Conservation (phyloP, 2,797 vertebrate species). For the Myotis vivesi region DNA sequence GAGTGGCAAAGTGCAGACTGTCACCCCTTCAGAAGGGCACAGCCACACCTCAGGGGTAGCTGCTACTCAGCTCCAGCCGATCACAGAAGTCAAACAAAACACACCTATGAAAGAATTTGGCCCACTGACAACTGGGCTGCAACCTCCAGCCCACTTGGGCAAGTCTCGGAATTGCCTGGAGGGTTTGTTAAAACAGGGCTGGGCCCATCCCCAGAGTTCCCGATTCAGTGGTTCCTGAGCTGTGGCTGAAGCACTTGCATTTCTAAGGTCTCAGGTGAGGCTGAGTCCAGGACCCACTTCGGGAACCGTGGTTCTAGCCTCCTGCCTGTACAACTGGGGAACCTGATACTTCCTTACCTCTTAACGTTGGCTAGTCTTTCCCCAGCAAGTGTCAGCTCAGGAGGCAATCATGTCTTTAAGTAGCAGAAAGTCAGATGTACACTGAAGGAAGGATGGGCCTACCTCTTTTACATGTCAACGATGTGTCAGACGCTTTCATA, state of each 20-base stretch:
- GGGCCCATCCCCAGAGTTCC: not conserved
- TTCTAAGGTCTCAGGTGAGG: not conserved
- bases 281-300: not conserved
- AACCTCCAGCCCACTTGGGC: not conserved
- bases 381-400: not conserved
- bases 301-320: not conserved
- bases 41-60: not conserved
- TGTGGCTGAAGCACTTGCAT: not conserved
- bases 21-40: not conserved
- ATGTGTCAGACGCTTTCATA: not conserved
- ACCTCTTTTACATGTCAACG: not conserved
- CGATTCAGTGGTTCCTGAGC: not conserved
- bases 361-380: not conserved
- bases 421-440: not conserved
- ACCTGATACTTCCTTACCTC: not conserved
- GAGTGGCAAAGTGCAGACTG: not conserved
- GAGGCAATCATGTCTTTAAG: not conserved
- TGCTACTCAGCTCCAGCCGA: slow-evolving; percentile 36
- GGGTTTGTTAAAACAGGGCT: not conserved
- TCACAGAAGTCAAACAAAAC: slow-evolving; percentile 45
- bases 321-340: not conserved
- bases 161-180: not conserved
- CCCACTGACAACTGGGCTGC: not conserved
- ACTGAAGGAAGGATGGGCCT: not conserved
- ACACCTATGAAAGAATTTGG: slow-evolving; percentile 52